These are phyloP conservation scores for Diaphora mendica DNA, from an alignment of 2,888 invertebrate species.

Conservation along the genomic window DNA sequence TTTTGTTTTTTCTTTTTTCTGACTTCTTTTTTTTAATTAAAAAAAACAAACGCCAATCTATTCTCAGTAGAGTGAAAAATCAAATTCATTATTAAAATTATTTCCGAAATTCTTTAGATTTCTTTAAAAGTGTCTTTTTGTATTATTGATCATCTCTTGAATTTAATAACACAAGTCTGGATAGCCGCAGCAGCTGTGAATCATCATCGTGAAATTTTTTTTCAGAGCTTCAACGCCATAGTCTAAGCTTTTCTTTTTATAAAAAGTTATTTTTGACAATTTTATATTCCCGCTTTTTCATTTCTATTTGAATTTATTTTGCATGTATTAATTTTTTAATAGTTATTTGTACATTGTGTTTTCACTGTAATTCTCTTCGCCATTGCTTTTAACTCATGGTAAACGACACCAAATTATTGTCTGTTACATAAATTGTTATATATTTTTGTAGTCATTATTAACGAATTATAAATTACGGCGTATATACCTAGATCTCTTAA, in stretches of 20 bases:
- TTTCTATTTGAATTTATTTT: constrained; percentile 47
- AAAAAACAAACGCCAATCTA: constrained; percentile 80
- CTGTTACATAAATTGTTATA: not conserved
- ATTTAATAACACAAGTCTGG: constrained; percentile 19
- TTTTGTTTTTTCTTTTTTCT: constrained; percentile 60
- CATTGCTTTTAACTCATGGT: constrained; percentile 1
- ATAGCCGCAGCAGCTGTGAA: constrained; percentile 25
- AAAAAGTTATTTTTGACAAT: constrained; percentile 74
- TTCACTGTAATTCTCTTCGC: not conserved
- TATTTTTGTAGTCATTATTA: not conserved
- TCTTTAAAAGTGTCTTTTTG: constrained; percentile 7
- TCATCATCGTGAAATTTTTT: constrained; percentile 51
- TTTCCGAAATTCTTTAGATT: constrained; percentile 23
- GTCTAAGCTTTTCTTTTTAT: constrained; percentile 65
- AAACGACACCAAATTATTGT: constrained; percentile 7
- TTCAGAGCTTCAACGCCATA: constrained; percentile 55
- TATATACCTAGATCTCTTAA: too few species aligned
- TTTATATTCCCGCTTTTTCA: constrained; percentile 68
- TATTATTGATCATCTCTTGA: constrained; percentile 15
- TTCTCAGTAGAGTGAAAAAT: constrained; percentile 53
- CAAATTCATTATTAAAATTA: constrained; percentile 45
- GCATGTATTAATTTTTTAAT: constrained; percentile 15
- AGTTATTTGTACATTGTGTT: not conserved
- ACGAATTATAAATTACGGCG: not conserved
- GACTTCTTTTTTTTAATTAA: constrained; percentile 72